These are phyloP conservation scores for Perca schrenkii DNA, from an alignment of 2,113 vertebrate species.

Conservation along the genomic window DNA sequence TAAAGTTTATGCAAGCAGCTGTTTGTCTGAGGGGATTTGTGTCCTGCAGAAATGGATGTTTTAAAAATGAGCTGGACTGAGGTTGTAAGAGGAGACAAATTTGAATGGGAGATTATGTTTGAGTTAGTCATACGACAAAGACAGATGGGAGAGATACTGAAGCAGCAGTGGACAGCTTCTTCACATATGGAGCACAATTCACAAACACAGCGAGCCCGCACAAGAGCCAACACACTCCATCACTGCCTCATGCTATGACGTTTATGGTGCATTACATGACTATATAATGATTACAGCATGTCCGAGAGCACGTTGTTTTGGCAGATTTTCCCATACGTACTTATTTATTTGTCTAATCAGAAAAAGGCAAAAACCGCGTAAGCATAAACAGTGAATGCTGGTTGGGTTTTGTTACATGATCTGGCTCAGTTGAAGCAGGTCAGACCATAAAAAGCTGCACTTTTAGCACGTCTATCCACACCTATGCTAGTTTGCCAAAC, in stretches of 20 bases:
- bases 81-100: not conserved
- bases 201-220: conserved; percentile 64
- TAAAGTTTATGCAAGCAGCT: conserved; percentile 52
- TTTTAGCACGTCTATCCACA: conserved; percentile 52
- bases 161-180: conserved; percentile 41
- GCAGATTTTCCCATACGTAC: conserved; percentile 60
- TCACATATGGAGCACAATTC: conserved; percentile 59
- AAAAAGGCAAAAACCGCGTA: conserved; percentile 25
- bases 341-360: conserved; percentile 76
- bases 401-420: conserved; percentile 33
- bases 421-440: conserved; percentile 26
- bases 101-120: conserved; percentile 28
- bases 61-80: not conserved
- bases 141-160: conserved; percentile 48
- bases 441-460: conserved; percentile 35
- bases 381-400: conserved; percentile 15
- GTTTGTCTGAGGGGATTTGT: conserved; percentile 56
- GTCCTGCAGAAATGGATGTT: conserved; percentile 32
- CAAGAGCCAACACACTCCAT: conserved; percentile 70
- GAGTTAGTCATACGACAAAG: conserved; percentile 28
- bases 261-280: conserved; percentile 78
- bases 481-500: conserved; percentile 47
- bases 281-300: conserved; percentile 78
- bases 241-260: conserved; percentile 56
- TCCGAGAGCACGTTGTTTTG: conserved; percentile 60